phyloP scores from a whole-genome alignment of 2,113 vertebrate genomes.

The Melanerpes aurifrons region DNA sequence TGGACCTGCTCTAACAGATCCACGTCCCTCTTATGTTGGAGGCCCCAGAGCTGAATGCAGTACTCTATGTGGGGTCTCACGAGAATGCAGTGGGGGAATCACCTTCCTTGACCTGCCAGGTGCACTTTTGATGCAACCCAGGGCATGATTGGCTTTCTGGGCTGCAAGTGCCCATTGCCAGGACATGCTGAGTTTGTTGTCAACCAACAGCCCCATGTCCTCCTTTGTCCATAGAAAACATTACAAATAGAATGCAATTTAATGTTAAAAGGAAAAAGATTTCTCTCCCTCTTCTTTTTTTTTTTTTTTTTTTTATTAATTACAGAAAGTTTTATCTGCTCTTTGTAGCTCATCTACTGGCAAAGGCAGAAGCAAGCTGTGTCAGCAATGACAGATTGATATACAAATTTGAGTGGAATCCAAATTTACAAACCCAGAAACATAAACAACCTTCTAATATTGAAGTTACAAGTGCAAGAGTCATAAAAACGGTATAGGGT shows the following conservation, averaged over 20 bases:
- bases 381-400: background rate
- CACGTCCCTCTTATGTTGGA: background rate
- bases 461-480: background rate
- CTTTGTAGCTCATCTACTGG: background rate
- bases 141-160: background rate
- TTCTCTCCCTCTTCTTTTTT: background rate
- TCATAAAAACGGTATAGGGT: background rate
- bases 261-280: background rate
- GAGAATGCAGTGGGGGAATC: background rate
- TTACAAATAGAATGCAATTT: background rate
- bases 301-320: background rate
- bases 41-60: background rate
- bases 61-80: background rate
- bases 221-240: background rate
- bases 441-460: background rate
- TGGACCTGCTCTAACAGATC: background rate
- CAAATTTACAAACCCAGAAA: background rate
- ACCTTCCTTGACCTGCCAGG: background rate
- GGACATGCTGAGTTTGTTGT: background rate
- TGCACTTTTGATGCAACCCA: background rate
- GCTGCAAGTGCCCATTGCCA: too few relatives aligned
- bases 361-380: background rate
- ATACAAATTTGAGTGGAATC: background rate
- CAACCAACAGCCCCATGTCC: too few relatives aligned
- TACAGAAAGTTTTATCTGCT: background rate